phyloP scores from a whole-genome alignment of 2,113 vertebrate species.

The Rhegmatorhina hoffmannsi region DNA sequence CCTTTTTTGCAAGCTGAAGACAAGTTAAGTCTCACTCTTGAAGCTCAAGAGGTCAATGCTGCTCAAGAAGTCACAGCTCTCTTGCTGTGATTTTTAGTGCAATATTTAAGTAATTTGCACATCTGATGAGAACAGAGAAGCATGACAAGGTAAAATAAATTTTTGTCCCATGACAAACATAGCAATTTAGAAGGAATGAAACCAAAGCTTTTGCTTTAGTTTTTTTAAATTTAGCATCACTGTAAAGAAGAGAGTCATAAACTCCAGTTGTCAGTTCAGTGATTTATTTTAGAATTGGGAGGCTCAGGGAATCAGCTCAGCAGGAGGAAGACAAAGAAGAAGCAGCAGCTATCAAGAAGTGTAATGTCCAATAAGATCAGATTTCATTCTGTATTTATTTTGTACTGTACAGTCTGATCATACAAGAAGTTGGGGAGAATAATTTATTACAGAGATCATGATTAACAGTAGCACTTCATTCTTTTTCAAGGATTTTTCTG shows the following conservation, averaged over 20 bases:
- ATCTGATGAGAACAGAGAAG: slow-evolving; percentile 36
- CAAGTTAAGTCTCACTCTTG: slow-evolving; percentile 12
- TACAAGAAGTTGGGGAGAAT: slow-evolving; percentile 29
- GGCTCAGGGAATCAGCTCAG: slow-evolving; percentile 33
- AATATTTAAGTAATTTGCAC: slow-evolving; percentile 33
- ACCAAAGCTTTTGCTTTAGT: background rate
- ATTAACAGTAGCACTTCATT: slow-evolving; percentile 15
- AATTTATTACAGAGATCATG: slow-evolving; percentile 53
- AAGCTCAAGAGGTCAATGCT: slow-evolving; percentile 15
- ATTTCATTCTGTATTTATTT: slow-evolving; percentile 19
- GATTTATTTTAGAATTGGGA: slow-evolving; percentile 5
- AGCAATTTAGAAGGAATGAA: slow-evolving; percentile 7
- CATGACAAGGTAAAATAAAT: slow-evolving; percentile 5
- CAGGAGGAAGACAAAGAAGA: slow-evolving; percentile 53
- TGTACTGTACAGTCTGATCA: slow-evolving; percentile 48
- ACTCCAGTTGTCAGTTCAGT: slow-evolving; percentile 10
- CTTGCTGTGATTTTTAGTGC: slow-evolving; percentile 37
- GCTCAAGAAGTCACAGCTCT: background rate
- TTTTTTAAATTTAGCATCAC: background rate
- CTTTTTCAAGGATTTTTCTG: slow-evolving; percentile 31
- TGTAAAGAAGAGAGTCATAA: slow-evolving; percentile 29
- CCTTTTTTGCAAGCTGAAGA: slow-evolving; percentile 14
- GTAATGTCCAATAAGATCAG: slow-evolving; percentile 40
- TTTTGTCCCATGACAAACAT: background rate
- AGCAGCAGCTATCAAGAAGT: slow-evolving; percentile 56